These are phyloP conservation scores for Flabesymbios commensalis DNA, from an alignment of 2,888 invertebrate species.

Conservation along the genomic window DNA sequence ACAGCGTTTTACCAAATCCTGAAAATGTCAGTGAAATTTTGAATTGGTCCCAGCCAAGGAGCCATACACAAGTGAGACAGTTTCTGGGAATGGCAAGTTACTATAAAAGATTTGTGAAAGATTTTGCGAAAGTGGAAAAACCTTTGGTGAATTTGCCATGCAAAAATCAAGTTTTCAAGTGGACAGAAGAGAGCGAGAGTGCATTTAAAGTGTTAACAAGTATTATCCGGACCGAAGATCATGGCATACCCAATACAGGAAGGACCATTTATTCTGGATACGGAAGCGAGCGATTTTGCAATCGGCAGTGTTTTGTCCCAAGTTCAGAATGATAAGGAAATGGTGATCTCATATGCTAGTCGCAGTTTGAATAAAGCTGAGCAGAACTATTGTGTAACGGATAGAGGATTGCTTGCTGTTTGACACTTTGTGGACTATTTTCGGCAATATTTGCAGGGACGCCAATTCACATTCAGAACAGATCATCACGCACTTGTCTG, in stretches of 20 bases:
- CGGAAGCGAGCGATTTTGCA: constrained; percentile 16
- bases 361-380: constrained; percentile 13
- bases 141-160: background rate
- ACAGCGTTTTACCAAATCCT: background rate
- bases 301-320: constrained; percentile 24
- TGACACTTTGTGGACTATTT: constrained; percentile 33
- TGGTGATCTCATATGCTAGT: constrained; percentile 22
- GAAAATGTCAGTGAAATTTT: background rate
- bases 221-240: constrained; percentile 14
- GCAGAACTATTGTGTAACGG: constrained; percentile 25
- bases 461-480: constrained; percentile 31
- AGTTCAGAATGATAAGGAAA: constrained; percentile 17
- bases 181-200: no score
- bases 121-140: background rate
- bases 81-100: background rate
- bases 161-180: background rate
- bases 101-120: background rate
- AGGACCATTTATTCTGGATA: constrained; percentile 11
- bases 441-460: constrained; percentile 33
- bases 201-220: no score
- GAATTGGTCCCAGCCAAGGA: background rate
- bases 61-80: background rate
- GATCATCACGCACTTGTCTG: constrained; percentile 37
- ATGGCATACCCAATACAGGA: constrained; percentile 15
- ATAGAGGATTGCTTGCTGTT: constrained; percentile 20